Evolutionary conservation across 2,888 invertebrate species (phyloP).

Genomic region (Aporophyla lueneburgensis): DNA sequence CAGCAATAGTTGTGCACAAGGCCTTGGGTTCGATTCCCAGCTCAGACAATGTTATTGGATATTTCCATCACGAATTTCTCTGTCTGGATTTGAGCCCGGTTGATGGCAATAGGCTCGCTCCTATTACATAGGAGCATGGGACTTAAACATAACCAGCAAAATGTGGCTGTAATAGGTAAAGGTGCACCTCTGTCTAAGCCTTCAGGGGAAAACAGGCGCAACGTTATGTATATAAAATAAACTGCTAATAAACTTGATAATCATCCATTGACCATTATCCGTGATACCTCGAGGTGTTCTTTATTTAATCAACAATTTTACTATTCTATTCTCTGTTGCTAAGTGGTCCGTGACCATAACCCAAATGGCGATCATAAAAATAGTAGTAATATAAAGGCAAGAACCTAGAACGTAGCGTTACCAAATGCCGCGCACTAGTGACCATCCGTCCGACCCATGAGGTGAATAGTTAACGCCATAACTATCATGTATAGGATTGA

Average conservation of each 20-base stretch:
- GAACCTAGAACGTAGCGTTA: background rate
- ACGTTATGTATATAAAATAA: background rate
- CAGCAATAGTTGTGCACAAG: too few relatives aligned
- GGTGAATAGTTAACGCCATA: background rate
- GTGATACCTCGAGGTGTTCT: background rate
- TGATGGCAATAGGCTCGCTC: too few relatives aligned
- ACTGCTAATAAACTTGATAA: background rate
- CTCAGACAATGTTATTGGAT: too few relatives aligned
- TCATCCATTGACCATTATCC: background rate
- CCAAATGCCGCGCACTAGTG: background rate
- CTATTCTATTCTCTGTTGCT: background rate
- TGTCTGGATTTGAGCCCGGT: too few relatives aligned
- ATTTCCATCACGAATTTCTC: too few relatives aligned
- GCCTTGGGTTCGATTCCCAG: too few relatives aligned
- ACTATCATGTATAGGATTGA: background rate
- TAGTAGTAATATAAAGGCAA: too few relatives aligned
- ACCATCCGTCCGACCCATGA: background rate
- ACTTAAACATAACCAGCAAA: too few relatives aligned
- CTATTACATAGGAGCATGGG: too few relatives aligned
- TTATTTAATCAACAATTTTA: background rate
- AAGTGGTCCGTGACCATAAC: background rate
- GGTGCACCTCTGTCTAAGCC: too few relatives aligned
- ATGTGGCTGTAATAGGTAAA: too few relatives aligned
- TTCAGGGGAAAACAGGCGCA: too few relatives aligned
- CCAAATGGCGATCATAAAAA: background rate